Percentiles rank a stretch among this genome's conserved stretches.
Conservation (phyloP, 2,888 invertebrate species). For the Metopia argyrocephala region DNA sequence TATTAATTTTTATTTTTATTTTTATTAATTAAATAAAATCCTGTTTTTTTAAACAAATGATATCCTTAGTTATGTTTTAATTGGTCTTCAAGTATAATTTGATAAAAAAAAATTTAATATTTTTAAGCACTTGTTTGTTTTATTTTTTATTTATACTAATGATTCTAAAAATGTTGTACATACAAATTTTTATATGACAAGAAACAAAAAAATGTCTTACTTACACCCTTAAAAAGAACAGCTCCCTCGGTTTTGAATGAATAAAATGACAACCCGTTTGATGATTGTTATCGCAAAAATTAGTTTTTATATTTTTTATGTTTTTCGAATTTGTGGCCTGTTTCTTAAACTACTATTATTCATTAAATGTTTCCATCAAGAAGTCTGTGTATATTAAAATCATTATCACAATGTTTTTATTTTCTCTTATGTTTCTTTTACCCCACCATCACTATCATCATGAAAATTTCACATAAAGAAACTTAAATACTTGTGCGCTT, state of each 20-base stretch:
- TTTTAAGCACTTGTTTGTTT: conserved; percentile 33
- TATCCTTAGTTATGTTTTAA: conserved; percentile 30
- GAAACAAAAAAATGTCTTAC: too few relatives aligned
- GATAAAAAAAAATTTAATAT: conserved; percentile 11
- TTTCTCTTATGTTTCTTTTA: conserved; percentile 7
- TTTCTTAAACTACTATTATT: conserved; percentile 1
- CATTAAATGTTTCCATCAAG: not conserved
- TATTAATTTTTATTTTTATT: conserved; percentile 29
- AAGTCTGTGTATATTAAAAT: conserved; percentile 22
- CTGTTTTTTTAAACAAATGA: conserved; percentile 18
- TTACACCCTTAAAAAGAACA: not conserved
- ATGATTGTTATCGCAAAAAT: conserved; percentile 26
- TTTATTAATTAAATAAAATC: conserved; percentile 49
- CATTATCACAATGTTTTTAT: conserved; percentile 2
- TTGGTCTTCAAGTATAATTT: conserved; percentile 23
- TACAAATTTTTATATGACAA: too few relatives aligned
- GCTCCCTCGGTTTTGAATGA: not conserved
- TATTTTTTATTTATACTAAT: conserved; percentile 4
- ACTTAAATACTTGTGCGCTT: conserved; percentile 42
- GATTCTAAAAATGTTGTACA: too few relatives aligned
- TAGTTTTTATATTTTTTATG: not conserved
- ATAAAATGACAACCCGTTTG: conserved; percentile 9
- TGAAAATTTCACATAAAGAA: conserved; percentile 19
- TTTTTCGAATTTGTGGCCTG: not conserved
- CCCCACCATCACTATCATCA: conserved; percentile 14